phyloP scores from a whole-genome alignment of 2,888 invertebrate genomes.

The Callosobruchus maculatus region DNA sequence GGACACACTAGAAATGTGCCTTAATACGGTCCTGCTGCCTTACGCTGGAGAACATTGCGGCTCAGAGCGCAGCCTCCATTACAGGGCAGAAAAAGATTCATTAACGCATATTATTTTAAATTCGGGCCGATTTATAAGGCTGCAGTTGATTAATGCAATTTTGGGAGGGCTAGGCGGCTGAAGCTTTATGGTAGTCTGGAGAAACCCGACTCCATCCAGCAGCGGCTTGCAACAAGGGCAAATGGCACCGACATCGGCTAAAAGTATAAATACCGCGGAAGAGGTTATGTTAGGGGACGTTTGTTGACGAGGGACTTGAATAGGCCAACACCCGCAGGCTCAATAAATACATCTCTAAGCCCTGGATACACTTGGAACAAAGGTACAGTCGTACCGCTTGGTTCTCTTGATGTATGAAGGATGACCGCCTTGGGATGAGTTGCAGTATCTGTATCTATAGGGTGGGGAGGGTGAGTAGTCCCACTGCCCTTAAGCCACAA shows the following conservation, averaged over 20 bases:
- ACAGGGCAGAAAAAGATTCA: not conserved
- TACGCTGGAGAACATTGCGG: not conserved
- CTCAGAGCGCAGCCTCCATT: not conserved
- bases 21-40: not conserved
- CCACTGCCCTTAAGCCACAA: no score
- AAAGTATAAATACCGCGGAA: no score
- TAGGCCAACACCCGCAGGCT: no score
- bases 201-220: not conserved
- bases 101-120: not conserved
- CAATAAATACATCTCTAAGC: no score
- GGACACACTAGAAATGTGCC: not conserved
- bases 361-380: no score
- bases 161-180: not conserved
- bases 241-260: not conserved
- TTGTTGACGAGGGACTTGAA: no score
- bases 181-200: not conserved
- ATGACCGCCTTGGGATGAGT: no score
- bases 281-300: no score
- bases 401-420: no score
- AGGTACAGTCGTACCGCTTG: no score
- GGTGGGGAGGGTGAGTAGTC: no score
- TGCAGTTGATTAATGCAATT: not conserved
- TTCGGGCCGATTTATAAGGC: not conserved
- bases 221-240: not conserved
- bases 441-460: no score